Evolutionary conservation across 2,888 invertebrate species (phyloP), one percentile per base, ranked within the genome.

Genomic region (Cephus spinipes): DNA sequence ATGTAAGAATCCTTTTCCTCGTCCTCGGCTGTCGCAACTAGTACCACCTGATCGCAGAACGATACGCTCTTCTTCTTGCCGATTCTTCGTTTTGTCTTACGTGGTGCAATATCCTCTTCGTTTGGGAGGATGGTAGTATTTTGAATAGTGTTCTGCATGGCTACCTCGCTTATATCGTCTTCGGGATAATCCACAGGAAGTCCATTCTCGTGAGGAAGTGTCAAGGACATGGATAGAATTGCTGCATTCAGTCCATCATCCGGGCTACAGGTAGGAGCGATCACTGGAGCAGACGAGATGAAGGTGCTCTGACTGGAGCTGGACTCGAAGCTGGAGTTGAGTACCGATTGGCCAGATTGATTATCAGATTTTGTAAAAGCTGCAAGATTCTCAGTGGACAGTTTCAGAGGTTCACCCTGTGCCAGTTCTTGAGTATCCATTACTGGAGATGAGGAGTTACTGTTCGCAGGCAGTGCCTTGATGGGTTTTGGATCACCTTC

Each of bases 11-110:
- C 97, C 81, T 97, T 97, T 91, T 97, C 97, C 87, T 97, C 96
- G 85, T 98, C 97, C 87, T 98, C 98, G 0, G 97, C 97, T 1
- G 97, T 97, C 6, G 98, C 97, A 15, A 98, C 98, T 78, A 98
- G 92, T 81, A 97, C 97, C 0, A 98, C 97, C 92, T 98, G 97
- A 90, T 98, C 98, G 88, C 98, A 98, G 92, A 98, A 98, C 0
- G 98, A 98, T 6, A 98, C 98, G 79, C 97, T 97, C 91, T 98
- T 98, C 93, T 98, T 98, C 89, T 97, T 97, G 0, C 95, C 94
- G 79, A 95, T 93, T 76, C 94, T 93, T 12, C 92, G 91, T 79
- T 91, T 92, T 0, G 92, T 91, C 82, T 94, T 94, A 15, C 91
- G 92, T 80, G 93, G 89, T 55, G 92, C 92, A 30, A 90, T 90